phyloP scores from a whole-genome alignment of 2,113 vertebrate genomes.

The Ceyx melanurus region DNA sequence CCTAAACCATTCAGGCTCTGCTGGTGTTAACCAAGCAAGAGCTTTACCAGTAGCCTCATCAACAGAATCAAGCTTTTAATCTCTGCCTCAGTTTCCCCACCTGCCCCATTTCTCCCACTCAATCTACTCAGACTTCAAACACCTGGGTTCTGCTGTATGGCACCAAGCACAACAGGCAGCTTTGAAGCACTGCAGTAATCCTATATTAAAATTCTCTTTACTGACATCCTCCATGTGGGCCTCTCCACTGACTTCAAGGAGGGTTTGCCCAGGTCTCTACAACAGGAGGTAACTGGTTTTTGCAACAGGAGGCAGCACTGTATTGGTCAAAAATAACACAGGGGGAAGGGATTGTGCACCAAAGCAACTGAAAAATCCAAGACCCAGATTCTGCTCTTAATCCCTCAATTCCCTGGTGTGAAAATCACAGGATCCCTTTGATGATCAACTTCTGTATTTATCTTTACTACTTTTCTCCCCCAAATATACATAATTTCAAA shows the following conservation, averaged over 20 bases:
- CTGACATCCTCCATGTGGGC: neutral
- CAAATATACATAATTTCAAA: neutral
- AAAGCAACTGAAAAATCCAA: neutral
- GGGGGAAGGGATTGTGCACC: accelerated
- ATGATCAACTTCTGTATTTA: constrained; percentile 7
- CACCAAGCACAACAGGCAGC: neutral
- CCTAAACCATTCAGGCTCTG: neutral
- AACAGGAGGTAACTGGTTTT: neutral
- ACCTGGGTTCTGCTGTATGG: neutral
- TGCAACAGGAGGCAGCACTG: neutral
- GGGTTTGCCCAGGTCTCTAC: neutral
- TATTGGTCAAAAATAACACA: neutral
- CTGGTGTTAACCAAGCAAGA: neutral
- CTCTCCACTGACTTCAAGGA: neutral
- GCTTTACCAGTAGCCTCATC: neutral
- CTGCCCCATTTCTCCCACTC: neutral
- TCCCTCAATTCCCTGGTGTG: neutral
- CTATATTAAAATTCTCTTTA: neutral
- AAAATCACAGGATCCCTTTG: neutral
- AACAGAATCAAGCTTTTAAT: neutral
- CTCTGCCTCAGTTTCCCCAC: constrained; percentile 4
- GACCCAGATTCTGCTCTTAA: neutral
- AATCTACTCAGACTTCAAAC: neutral
- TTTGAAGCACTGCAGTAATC: neutral
- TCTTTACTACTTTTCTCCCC: neutral